Conservation (phyloP, 2,113 vertebrate species). For the Euleptes europaea region DNA sequence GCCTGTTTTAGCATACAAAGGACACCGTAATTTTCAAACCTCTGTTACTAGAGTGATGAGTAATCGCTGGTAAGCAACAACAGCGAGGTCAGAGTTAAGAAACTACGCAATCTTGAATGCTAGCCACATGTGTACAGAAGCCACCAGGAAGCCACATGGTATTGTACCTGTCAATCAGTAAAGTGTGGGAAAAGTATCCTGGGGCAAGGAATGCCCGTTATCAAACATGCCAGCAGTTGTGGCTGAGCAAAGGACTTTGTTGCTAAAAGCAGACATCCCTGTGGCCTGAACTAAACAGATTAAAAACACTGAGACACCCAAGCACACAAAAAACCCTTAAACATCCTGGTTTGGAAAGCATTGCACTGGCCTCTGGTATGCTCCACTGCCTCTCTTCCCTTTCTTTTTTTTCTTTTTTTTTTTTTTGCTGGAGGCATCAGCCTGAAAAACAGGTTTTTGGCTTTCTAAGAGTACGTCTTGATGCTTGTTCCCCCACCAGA, state of each 20-base stretch:
- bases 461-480: constrained; percentile 49
- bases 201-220: too few species aligned
- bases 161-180: not conserved
- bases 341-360: constrained; percentile 50
- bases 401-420: constrained; percentile 58
- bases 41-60: not conserved
- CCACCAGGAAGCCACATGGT: not conserved
- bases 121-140: not conserved
- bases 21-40: not conserved
- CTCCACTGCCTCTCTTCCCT: constrained; percentile 56
- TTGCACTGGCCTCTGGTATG: not conserved
- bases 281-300: not conserved
- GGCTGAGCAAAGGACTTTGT: not conserved
- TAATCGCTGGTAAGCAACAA: not conserved
- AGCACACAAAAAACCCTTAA: not conserved
- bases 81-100: not conserved
- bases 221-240: not conserved
- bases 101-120: not conserved
- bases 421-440: constrained; percentile 62
- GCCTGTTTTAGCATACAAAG: not conserved
- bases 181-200: not conserved
- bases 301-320: not conserved
- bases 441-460: constrained; percentile 68
- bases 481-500: not conserved
- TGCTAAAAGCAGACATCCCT: not conserved